Evolutionary conservation across 2,113 vertebrate species (phyloP), one percentile per base, ranked within the genome.

Genomic region (Todiramphus chloris): DNA sequence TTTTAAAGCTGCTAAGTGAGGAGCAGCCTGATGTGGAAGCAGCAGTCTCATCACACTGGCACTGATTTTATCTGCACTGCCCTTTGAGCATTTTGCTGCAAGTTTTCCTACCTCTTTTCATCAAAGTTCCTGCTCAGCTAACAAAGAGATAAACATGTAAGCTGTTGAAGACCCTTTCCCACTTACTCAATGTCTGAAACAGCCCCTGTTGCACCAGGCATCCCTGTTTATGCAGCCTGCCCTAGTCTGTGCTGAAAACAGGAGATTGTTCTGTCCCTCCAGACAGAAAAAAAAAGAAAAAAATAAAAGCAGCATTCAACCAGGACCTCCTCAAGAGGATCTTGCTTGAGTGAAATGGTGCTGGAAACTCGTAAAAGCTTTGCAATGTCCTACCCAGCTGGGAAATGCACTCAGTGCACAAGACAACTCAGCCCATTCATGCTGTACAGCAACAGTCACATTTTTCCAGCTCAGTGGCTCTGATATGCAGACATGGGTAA

Each of bases 401-500:
- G 94, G 93, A 94, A 93, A 86, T 53, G 70, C 3, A 3, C 67
- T 90, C 31, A 15, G 23, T 51, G 51, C 84, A 73, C 82, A 77
- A 94, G 56, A 92, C 37, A 88, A 11, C 87, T 95, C 63, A 83
- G 63, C 48, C 93, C 73, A 89, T 87, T 93, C 82, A 77, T 24
- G 76, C 83, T 60, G 24, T 84, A 72, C 50, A 76, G 85, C 67
- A 94, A 87, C 68, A 48, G 50, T 80, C 92, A 69, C 60, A 30
- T 88, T 94, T 97, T 95, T 96, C 86, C 82, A 94, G 78, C 51
- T 92, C 91, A 90, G 27, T 64, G 74, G 66, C 63, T 87, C 69
- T 24, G 77, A 92, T 51, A 62, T 24, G 53, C 87, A 94, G 93
- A 84, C 87, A 79, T 20, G 70, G 74, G 51, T 69, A 95, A 96